Conservation (phyloP, 2,888 invertebrate genomes). For the Lasioglossum figueresi region DNA sequence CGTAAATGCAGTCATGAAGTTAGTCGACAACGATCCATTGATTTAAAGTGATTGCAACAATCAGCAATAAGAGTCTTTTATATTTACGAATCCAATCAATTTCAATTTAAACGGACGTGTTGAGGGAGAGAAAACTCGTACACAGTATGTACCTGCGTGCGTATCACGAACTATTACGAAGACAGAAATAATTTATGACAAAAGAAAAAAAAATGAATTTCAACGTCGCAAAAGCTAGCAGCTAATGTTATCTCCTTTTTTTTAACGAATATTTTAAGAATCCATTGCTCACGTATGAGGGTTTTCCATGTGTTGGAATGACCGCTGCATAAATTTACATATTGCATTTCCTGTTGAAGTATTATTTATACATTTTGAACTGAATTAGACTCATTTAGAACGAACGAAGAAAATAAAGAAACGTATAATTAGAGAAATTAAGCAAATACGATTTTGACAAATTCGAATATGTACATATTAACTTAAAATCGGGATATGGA, state of each 20-base stretch:
- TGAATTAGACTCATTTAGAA: constrained; percentile 43
- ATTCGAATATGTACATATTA: constrained; percentile 66
- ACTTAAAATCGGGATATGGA: constrained; percentile 61
- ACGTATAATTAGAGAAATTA: constrained; percentile 41
- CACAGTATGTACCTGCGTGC: constrained; percentile 36
- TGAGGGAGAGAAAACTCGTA: constrained; percentile 28
- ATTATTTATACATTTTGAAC: constrained; percentile 62
- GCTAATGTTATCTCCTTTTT: constrained; percentile 57
- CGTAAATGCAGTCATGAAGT: constrained; percentile 69
- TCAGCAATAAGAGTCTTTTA: constrained; percentile 71
- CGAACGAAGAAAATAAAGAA: neutral
- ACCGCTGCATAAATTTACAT: constrained; percentile 39
- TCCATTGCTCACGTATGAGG: constrained; percentile 58
- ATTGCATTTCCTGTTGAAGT: constrained; percentile 57
- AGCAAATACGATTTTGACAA: constrained; percentile 31
- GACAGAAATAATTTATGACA: constrained; percentile 15
- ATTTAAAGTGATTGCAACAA: constrained; percentile 67
- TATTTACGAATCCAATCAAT: constrained; percentile 29
- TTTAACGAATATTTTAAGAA: constrained; percentile 58
- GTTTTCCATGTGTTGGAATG: constrained; percentile 29
- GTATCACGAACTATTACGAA: constrained; percentile 20
- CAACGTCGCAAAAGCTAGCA: constrained; percentile 49
- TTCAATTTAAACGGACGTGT: constrained; percentile 25
- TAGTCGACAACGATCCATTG: constrained; percentile 33
- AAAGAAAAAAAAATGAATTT: constrained; percentile 18